Evolutionary conservation across 2,888 invertebrate species (phyloP).

Genomic region (Teinopalpus imperialis): DNA sequence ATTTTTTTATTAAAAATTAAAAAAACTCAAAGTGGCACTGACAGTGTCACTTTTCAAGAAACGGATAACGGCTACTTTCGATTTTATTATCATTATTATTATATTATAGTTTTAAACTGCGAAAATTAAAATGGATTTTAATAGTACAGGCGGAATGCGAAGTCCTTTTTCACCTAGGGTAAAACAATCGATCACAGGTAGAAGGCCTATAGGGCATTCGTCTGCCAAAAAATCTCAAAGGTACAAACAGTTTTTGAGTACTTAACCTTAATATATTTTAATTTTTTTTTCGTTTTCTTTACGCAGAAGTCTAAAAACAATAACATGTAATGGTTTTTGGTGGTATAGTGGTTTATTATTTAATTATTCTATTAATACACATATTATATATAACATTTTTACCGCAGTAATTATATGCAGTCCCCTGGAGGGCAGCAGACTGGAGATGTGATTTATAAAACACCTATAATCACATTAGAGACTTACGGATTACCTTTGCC

Average conservation of each 20-base stretch:
- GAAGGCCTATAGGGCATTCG: slow-evolving; percentile 55
- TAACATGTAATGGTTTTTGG: no score
- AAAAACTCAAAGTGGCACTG: no score
- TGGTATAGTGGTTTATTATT: no score
- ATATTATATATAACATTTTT: no score
- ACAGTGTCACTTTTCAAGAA: no score
- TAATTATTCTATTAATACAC: no score
- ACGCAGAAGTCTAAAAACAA: no score
- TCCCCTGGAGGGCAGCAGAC: slow-evolving; percentile 52
- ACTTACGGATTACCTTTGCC: slow-evolving; percentile 91
- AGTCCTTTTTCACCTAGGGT: slow-evolving; percentile 74
- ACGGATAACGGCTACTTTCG: background rate
- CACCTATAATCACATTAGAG: slow-evolving; percentile 88
- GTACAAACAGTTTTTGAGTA: slow-evolving; percentile 38
- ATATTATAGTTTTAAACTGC: no score
- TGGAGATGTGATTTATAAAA: slow-evolving; percentile 89
- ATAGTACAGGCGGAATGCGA: slow-evolving; percentile 61
- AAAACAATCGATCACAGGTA: slow-evolving; percentile 60
- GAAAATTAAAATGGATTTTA: slow-evolving; percentile 57
- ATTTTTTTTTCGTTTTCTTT: background rate
- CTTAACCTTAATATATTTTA: slow-evolving; percentile 6
- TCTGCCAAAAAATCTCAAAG: slow-evolving; percentile 63
- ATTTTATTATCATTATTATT: no score
- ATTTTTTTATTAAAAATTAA: no score
- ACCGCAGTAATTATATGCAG: slow-evolving; percentile 56